Percentiles rank a stretch among this genome's conserved stretches.
phyloP scores from a whole-genome alignment of 2,888 invertebrate genomes.

The Leucoptera coffeella region DNA sequence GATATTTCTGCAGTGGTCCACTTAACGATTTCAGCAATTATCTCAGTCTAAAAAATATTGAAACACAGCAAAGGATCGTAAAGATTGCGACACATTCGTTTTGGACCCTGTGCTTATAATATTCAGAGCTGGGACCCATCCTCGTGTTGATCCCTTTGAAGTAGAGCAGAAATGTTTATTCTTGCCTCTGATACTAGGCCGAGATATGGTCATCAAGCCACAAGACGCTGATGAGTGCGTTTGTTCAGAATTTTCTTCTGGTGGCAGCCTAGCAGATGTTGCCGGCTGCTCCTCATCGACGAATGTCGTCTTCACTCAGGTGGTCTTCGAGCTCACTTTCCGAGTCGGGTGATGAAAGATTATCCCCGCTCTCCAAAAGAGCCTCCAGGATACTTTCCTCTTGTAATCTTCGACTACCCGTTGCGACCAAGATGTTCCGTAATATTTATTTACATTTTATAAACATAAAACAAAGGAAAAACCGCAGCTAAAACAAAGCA shows the following conservation, averaged over 20 bases:
- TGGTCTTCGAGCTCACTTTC: too few relatives aligned
- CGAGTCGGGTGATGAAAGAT: too few relatives aligned
- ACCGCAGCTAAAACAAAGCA: too few relatives aligned
- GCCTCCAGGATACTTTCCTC: too few relatives aligned
- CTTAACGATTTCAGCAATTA: conserved; percentile 4
- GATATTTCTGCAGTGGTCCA: conserved; percentile 6
- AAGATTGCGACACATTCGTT: conserved; percentile 6
- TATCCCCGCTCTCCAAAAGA: too few relatives aligned
- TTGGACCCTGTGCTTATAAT: conserved; percentile 6
- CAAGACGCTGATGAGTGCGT: not conserved
- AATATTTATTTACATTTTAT: too few relatives aligned
- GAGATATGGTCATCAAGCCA: not conserved
- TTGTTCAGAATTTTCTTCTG: not conserved
- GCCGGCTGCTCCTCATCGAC: not conserved
- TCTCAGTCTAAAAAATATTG: conserved; percentile 4
- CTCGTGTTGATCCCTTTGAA: not conserved
- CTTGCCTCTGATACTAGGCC: not conserved
- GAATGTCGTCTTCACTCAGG: not conserved
- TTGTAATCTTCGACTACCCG: too few relatives aligned
- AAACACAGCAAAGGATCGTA: conserved; percentile 5
- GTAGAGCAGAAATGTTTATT: not conserved
- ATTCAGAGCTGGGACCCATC: not conserved
- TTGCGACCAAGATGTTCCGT: too few relatives aligned
- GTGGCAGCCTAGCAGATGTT: not conserved
- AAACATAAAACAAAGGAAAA: too few relatives aligned